Conservation (phyloP, 2,113 vertebrate genomes). For the Corvus hawaiiensis region DNA sequence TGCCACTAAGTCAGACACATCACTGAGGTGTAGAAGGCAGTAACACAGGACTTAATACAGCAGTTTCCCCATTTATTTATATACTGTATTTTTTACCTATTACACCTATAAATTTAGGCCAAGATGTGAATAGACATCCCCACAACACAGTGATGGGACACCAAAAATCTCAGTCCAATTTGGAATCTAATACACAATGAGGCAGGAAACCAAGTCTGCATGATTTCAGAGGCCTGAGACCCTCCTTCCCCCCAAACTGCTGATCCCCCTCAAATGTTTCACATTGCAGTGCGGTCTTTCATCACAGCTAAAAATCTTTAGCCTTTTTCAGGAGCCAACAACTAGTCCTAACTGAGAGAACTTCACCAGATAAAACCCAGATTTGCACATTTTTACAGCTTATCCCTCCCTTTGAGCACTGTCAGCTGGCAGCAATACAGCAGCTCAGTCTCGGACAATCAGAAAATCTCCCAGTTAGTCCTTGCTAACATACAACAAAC, state of each 20-base stretch:
- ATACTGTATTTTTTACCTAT: neutral
- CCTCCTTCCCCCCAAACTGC: neutral
- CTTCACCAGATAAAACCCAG: neutral
- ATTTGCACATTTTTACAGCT: neutral
- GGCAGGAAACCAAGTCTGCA: neutral
- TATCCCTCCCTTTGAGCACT: neutral
- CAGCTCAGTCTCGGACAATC: neutral
- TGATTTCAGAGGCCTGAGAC: neutral
- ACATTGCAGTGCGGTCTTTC: neutral
- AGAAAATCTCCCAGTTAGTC: neutral
- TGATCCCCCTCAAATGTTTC: neutral
- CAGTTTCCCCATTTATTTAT: neutral
- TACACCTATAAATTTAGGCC: neutral
- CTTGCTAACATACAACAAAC: accelerated
- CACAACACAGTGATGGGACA: neutral
- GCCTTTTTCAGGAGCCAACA: neutral
- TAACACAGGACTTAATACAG: neutral
- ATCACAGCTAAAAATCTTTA: neutral
- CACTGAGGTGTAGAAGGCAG: neutral
- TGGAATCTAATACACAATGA: neutral
- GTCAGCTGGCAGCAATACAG: neutral
- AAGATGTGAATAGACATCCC: neutral
- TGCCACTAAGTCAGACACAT: neutral
- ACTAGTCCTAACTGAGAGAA: neutral
- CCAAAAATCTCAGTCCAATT: neutral